Evolutionary conservation across 1,140 invertebrate genomes (phyloP), one percentile per base, ranked within the genome.

Genomic region (Eciton burchellii): DNA sequence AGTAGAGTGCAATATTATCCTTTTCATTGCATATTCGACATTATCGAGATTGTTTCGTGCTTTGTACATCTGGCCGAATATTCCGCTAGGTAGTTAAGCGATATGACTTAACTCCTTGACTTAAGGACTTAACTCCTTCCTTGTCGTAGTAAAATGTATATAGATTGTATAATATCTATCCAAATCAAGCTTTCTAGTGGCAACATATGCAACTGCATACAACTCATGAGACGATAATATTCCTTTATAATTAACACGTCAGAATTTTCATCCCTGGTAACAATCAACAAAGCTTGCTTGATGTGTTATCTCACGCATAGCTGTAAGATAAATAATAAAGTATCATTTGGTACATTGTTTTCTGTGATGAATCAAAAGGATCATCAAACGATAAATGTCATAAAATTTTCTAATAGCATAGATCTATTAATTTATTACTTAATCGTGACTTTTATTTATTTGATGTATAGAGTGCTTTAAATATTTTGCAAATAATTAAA

Each of bases 21-120:
- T n/a, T n/a, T n/a, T n/a, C n/a, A n/a, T n/a, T n/a, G 97, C 97
- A 95, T 98, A 98, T 83, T 96, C 94, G 14, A 95, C 95, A 16
- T 95, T 95, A 92, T 98, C 97, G 1, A 98, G 89, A 88, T 96
- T 95, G 91, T 98, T 96, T 88, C 94, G 93, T 0, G 95, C 96
- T 92, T 95, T 94, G 81, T 92, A 95, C 14, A 96, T 96, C 84
- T 94, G 93, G 12, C 96, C 96, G 93, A 97, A 98, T 6, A 97
- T 97, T 62, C 97, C 97, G 81, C 94, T 94, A 41, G n/a, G n/a
- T n/a, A n/a, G n/a, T n/a, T n/a, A n/a, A n/a, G 96, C 97, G 62
- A 98, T 96, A 81, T 95, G 96, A 52, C 94, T 91, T 16, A 97
- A 84, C 92, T 98, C 97, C 73, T 96, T n/a, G n/a, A n/a, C n/a